phyloP scores from a whole-genome alignment of 2,113 vertebrate genomes.

The Montifringilla adamsi region DNA sequence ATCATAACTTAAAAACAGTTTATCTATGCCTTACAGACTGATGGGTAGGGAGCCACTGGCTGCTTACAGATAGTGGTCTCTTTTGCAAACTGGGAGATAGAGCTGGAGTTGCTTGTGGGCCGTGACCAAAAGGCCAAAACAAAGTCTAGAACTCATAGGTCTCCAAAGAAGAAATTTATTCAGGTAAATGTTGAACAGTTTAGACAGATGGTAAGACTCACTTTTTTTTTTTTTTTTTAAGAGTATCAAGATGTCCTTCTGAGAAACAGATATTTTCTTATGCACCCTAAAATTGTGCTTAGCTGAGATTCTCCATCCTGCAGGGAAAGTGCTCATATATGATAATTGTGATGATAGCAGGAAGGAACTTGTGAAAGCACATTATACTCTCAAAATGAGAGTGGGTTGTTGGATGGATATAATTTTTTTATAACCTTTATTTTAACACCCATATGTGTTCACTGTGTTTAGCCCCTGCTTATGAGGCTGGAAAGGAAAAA shows the following conservation, averaged over 20 bases:
- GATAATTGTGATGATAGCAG: background rate
- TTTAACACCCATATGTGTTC: background rate
- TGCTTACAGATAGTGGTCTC: background rate
- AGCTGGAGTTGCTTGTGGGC: background rate
- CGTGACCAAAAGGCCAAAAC: background rate
- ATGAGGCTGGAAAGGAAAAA: background rate
- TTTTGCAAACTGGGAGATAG: background rate
- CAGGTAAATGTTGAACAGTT: background rate
- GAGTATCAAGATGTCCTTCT: background rate
- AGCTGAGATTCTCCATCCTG: background rate
- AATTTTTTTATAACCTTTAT: background rate
- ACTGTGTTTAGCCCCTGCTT: background rate
- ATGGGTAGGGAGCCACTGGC: background rate
- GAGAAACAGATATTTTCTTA: background rate
- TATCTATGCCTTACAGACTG: background rate
- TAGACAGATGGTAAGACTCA: background rate
- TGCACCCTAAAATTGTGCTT: background rate
- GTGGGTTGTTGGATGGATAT: background rate
- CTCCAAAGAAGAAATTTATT: background rate
- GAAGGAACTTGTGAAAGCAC: background rate
- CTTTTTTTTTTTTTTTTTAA: no score
- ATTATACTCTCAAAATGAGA: background rate
- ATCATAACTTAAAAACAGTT: background rate
- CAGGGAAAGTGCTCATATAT: background rate
- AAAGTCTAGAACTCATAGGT: background rate